A percentile compares a stretch with the other conserved stretches of the same genome.
Evolutionary conservation across 2,888 invertebrate genomes (phyloP).

Genomic region (Eupeodes luniger): DNA sequence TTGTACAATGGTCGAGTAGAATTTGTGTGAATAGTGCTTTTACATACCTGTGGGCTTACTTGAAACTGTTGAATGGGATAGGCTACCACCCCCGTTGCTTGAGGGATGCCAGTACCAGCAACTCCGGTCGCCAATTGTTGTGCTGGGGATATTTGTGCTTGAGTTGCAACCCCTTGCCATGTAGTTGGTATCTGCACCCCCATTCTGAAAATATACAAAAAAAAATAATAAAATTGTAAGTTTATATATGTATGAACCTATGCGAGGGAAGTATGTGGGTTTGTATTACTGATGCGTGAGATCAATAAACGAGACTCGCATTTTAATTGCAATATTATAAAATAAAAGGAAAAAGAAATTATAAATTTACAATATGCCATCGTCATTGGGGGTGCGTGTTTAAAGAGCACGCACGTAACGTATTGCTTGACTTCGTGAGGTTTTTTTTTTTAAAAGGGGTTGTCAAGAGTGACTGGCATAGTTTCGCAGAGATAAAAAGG

Average conservation of each 20-base stretch:
- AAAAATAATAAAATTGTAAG: slow-evolving; percentile 42
- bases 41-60: slow-evolving; percentile 86
- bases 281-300: slow-evolving; percentile 36
- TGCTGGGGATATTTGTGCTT: slow-evolving; percentile 89
- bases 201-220: slow-evolving; percentile 86
- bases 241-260: neutral
- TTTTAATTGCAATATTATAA: slow-evolving; percentile 53
- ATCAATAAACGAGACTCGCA: slow-evolving; percentile 63
- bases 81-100: slow-evolving; percentile 92
- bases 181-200: slow-evolving; percentile 92
- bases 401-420: slow-evolving; percentile 56
- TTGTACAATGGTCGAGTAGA: slow-evolving; percentile 74
- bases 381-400: slow-evolving; percentile 62
- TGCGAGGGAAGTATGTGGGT: neutral
- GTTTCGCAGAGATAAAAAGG: slow-evolving; percentile 49
- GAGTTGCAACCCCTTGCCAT: slow-evolving; percentile 91
- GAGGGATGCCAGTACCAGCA: slow-evolving; percentile 89
- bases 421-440: slow-evolving; percentile 28
- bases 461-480: slow-evolving; percentile 60
- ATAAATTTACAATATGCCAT: slow-evolving; percentile 33
- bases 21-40: slow-evolving; percentile 69
- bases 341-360: neutral
- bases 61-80: slow-evolving; percentile 97
- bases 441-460: slow-evolving; percentile 40
- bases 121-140: slow-evolving; percentile 88